phyloP scores from a whole-genome alignment of 2,888 invertebrate species.

The Apantesis nais region DNA sequence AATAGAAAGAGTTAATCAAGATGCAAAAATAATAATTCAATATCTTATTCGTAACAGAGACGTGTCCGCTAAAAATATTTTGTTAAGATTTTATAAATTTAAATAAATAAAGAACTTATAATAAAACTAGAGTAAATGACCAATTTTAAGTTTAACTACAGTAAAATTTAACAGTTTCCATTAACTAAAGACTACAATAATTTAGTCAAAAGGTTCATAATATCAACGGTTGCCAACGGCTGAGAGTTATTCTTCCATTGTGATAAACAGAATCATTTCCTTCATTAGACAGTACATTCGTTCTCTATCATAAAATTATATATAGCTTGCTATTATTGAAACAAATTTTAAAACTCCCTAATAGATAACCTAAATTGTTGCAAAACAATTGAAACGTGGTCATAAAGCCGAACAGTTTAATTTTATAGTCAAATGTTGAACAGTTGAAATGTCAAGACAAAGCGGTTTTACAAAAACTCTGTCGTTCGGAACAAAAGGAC shows the following conservation, averaged over 20 bases:
- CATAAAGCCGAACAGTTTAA: slow-evolving; percentile 74
- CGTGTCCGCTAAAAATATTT: background rate
- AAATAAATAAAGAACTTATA: background rate
- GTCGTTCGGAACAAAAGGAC: slow-evolving; percentile 73
- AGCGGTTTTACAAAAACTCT: slow-evolving; percentile 74
- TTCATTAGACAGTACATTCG: background rate
- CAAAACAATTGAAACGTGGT: slow-evolving; percentile 64
- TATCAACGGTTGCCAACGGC: background rate
- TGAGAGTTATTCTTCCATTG: background rate
- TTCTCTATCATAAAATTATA: slow-evolving; percentile 16
- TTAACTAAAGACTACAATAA: background rate
- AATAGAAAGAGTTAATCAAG: background rate
- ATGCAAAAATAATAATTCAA: background rate
- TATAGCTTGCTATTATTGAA: slow-evolving; percentile 16
- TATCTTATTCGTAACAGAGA: background rate
- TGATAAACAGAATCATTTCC: background rate
- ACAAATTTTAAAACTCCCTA: slow-evolving; percentile 42
- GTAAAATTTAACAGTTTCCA: no score
- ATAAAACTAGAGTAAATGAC: no score
- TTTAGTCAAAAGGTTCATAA: background rate
- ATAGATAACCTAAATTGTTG: slow-evolving; percentile 54
- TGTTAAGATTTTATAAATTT: background rate
- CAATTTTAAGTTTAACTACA: background rate
- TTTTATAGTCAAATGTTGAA: slow-evolving; percentile 67
- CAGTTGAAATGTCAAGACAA: slow-evolving; percentile 77